phyloP scores from a whole-genome alignment of 2,113 vertebrate genomes.

The Calidris pygmaea region DNA sequence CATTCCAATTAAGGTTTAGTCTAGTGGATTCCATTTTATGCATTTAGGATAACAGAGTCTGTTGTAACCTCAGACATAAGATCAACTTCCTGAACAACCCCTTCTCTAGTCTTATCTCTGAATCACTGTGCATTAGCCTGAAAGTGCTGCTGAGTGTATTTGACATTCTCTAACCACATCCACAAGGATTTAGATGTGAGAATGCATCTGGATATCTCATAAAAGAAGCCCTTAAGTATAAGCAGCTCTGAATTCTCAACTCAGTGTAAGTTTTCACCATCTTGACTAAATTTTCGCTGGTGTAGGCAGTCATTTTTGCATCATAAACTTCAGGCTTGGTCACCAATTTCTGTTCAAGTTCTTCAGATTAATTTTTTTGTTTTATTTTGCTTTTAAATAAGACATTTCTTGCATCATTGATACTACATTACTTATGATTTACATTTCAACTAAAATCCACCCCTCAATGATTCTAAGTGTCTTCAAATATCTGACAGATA shows the following conservation, averaged over 20 bases:
- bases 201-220: not conserved
- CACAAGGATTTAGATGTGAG: not conserved
- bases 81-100: not conserved
- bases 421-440: not conserved
- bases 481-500: not conserved
- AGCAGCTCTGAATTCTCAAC: not conserved
- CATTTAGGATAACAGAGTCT: not conserved
- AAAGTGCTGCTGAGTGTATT: not conserved
- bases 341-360: not conserved
- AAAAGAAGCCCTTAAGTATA: not conserved
- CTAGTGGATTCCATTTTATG: not conserved
- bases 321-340: not conserved
- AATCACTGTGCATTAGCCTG: not conserved
- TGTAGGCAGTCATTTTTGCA: not conserved
- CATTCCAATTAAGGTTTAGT: not conserved
- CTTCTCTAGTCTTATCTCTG: not conserved
- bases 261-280: not conserved
- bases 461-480: not conserved
- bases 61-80: not conserved
- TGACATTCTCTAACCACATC: not conserved
- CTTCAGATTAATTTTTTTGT: not conserved
- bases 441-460: not conserved
- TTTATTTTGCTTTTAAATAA: not conserved
- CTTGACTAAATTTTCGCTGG: not conserved
- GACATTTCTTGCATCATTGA: not conserved